These are phyloP conservation scores for Pterocles gutturalis DNA, from an alignment of 2,113 vertebrate genomes.

Conservation along the genomic window DNA sequence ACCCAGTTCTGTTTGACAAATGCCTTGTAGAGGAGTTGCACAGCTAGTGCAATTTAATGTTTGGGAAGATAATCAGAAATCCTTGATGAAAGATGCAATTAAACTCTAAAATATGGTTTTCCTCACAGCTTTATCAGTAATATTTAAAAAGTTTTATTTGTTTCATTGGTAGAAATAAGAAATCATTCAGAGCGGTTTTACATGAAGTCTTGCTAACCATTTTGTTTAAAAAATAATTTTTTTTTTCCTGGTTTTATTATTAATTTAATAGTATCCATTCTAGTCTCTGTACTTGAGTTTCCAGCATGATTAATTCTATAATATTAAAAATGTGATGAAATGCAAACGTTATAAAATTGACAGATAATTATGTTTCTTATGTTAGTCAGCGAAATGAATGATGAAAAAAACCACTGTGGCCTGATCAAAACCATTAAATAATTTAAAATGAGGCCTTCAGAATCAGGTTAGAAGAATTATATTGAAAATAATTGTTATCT, in stretches of 20 bases:
- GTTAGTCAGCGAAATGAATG: conserved; percentile 43
- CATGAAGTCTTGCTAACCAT: neutral
- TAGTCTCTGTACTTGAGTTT: conserved; percentile 61
- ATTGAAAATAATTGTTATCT: conserved; percentile 75
- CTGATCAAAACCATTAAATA: conserved; percentile 70
- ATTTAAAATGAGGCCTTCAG: conserved; percentile 65
- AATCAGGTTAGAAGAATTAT: conserved; percentile 72
- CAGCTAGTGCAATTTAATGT: neutral
- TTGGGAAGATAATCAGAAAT: neutral
- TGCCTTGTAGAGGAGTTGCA: neutral
- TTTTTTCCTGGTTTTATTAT: neutral
- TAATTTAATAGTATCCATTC: conserved; percentile 60
- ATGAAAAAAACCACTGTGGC: conserved; percentile 38
- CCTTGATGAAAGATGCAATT: neutral
- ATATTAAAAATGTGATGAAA: conserved; percentile 68
- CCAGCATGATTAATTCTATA: conserved; percentile 66
- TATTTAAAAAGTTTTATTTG: neutral
- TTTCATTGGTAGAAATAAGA: conserved; percentile 27
- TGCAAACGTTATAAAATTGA: conserved; percentile 68
- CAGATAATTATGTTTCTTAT: conserved; percentile 65
- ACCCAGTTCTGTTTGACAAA: neutral
- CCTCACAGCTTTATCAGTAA: neutral
- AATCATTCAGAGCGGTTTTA: conserved; percentile 38
- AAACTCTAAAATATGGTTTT: neutral
- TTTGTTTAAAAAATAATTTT: conserved; percentile 13